A percentile compares a stretch with the other conserved stretches of the same genome.
Conservation (phyloP, 2,113 vertebrate species). For the Narcine bancroftii region DNA sequence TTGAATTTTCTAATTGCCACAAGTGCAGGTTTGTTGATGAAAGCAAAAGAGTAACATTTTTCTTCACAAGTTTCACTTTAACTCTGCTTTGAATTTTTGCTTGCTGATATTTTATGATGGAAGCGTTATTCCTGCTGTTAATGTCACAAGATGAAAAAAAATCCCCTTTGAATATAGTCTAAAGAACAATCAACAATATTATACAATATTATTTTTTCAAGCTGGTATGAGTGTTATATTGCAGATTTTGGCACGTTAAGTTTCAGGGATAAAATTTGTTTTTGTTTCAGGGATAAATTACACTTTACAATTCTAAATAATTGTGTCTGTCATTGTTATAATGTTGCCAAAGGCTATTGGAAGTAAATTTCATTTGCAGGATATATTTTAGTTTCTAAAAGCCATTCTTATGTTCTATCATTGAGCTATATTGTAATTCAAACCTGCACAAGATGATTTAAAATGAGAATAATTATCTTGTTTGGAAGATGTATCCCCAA, state of each 20-base stretch:
- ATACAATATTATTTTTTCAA: too few relatives aligned
- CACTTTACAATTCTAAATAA: not conserved
- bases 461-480: not conserved
- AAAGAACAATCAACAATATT: not conserved
- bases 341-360: not conserved
- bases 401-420: not conserved
- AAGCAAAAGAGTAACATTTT: not conserved
- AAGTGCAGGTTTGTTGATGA: not conserved
- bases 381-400: not conserved
- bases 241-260: not conserved
- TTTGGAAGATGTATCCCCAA: not conserved
- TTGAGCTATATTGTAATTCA: not conserved
- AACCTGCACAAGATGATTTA: not conserved
- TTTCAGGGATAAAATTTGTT: not conserved
- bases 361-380: not conserved
- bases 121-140: not conserved
- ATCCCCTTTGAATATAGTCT: not conserved
- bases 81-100: not conserved
- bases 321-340: not conserved
- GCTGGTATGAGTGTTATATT: not conserved
- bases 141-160: not conserved
- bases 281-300: not conserved
- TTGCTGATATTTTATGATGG: not conserved
- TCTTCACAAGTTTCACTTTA: not conserved
- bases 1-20: not conserved